Evolutionary conservation across 2,888 invertebrate species (phyloP), one percentile per base, ranked within the genome.

Genomic region (Cotesia congregata): DNA sequence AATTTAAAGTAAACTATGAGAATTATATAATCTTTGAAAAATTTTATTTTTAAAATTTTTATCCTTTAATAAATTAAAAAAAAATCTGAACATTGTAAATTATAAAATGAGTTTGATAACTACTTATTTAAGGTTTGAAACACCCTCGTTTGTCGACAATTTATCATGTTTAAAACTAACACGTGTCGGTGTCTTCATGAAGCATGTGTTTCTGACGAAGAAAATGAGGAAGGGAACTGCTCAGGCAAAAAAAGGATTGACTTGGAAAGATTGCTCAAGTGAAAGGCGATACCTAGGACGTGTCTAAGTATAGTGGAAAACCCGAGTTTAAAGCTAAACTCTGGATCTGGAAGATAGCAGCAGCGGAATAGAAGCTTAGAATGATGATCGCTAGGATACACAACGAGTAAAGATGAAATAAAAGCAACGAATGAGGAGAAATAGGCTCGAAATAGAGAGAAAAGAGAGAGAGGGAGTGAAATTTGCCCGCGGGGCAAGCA

Each of bases 401-500:
- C 41, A 41, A 0, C 30, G 30, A 30, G 30, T n/a, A 64, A 6
- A 15, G n/a, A 20, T 72, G 38, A 65, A 50, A 40, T 38, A 6
- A 65, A 41, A 30, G 59, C n/a, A 71, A 7, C 15, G 61, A 39
- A n/a, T 68, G 41, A 40, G 73, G 67, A 30, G 67, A 73, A 67
- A 41, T 70, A 73, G 38, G 50, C 17, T 38, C 15, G 30, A 38
- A n/a, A 50, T 64, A 72, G 20, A 72, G 60, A 30, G 60, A 72
- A 30, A 59, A 72, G 41, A 69, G 62, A 67, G 40, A 62, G 17
- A 69, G 40, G 6, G 4, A 68, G 60, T 39, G 17, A 71, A 75
- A 64, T 76, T 82, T 80, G 80, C 82, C 83, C 83, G 80, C 76
- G 79, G 85, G 87, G 84, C 84, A 83, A 86, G 85, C 87, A 88